phyloP scores from a whole-genome alignment of 2,113 vertebrate species.

The Panthera tigris region DNA sequence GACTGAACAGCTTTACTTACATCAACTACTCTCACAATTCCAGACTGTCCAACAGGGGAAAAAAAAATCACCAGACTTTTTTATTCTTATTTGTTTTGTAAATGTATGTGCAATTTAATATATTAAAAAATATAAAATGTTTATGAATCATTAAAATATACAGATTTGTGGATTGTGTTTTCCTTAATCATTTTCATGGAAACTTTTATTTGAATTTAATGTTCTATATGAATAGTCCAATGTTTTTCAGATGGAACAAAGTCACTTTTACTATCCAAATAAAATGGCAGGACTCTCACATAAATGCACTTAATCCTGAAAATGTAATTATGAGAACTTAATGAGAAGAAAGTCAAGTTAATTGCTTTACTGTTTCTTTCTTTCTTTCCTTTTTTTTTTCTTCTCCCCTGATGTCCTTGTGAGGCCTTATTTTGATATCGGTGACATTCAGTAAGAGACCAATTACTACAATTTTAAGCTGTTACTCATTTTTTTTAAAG shows the following conservation, averaged over 20 bases:
- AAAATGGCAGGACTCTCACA: slow-evolving; percentile 48
- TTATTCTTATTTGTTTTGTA: not conserved
- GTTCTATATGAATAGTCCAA: slow-evolving; percentile 1
- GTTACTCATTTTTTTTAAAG: not conserved
- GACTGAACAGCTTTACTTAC: not conserved
- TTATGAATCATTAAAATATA: slow-evolving; percentile 35
- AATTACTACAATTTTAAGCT: slow-evolving; percentile 29
- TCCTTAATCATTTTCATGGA: slow-evolving; percentile 54
- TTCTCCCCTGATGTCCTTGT: slow-evolving; percentile 55
- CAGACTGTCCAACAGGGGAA: not conserved
- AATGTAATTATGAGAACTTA: slow-evolving; percentile 77
- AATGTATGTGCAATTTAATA: slow-evolving; percentile 41
- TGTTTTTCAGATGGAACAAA: slow-evolving; percentile 48
- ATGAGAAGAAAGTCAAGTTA: slow-evolving; percentile 79
- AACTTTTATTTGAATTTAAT: slow-evolving; percentile 44
- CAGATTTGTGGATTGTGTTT: not conserved
- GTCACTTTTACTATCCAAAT: slow-evolving; percentile 63
- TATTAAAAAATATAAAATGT: not conserved
- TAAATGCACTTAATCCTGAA: slow-evolving; percentile 73
- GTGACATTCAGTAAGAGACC: slow-evolving; percentile 51
- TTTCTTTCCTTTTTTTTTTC: not conserved
- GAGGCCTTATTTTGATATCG: slow-evolving; percentile 63
- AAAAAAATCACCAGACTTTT: not conserved
- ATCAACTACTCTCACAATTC: not conserved
- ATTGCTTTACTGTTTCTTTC: slow-evolving; percentile 66